Conservation (phyloP, 2,888 invertebrate genomes). For the Cyaniris semiargus region DNA sequence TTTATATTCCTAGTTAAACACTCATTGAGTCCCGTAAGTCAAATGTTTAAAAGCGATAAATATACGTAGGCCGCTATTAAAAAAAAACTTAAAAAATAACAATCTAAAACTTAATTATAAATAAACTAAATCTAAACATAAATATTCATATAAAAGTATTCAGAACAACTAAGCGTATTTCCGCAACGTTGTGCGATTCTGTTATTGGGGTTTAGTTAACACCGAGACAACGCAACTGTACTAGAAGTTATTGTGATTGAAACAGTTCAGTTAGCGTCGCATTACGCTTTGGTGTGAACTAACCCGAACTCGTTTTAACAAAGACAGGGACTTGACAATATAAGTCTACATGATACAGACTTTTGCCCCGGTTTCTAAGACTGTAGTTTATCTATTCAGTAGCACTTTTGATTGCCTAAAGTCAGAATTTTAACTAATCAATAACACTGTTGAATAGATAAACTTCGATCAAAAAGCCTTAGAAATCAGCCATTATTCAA, state of each 20-base stretch:
- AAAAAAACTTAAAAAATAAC: slow-evolving; percentile 56
- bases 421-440: neutral
- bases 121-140: slow-evolving; percentile 43
- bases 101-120: slow-evolving; percentile 44
- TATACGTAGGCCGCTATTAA: slow-evolving; percentile 13
- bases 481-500: too few relatives aligned
- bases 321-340: neutral
- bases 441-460: neutral
- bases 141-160: slow-evolving; percentile 55
- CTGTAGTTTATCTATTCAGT: neutral
- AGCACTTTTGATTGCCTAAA: neutral
- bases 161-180: slow-evolving; percentile 64
- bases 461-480: neutral
- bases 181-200: slow-evolving; percentile 59
- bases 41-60: slow-evolving; percentile 23
- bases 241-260: slow-evolving; percentile 17
- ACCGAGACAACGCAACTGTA: slow-evolving; percentile 22
- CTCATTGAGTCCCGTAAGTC: slow-evolving; percentile 26
- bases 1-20: slow-evolving; percentile 2
- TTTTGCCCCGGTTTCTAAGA: too few relatives aligned
- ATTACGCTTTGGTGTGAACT: neutral
- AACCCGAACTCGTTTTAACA: neutral
- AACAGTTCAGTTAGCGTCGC: neutral
- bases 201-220: neutral
- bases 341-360: neutral